Conservation (phyloP, 2,113 vertebrate species). For the Abramis brama region DNA sequence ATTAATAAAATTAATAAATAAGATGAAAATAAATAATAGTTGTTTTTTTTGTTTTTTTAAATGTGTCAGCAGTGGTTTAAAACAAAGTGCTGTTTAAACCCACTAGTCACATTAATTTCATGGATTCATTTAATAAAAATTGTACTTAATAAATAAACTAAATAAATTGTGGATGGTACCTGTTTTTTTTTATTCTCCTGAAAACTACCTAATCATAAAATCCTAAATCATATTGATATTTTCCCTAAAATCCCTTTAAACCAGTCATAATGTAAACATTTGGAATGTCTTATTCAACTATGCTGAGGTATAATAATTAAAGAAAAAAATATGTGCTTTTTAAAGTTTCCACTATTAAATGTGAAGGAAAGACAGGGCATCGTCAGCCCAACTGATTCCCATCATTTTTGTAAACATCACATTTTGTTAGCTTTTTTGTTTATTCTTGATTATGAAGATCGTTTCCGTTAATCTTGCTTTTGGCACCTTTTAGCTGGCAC, state of each 20-base stretch:
- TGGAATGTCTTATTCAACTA: background rate
- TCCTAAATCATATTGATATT: background rate
- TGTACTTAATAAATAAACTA: background rate
- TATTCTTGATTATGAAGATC: background rate
- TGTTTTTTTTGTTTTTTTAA: background rate
- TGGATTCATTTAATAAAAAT: background rate
- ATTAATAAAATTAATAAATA: no score
- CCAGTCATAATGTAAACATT: background rate
- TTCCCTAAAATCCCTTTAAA: background rate
- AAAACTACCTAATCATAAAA: background rate
- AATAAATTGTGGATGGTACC: background rate
- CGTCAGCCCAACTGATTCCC: background rate
- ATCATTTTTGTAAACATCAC: background rate
- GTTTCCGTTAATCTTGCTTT: conserved; percentile 27
- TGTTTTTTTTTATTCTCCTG: background rate
- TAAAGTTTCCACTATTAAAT: background rate
- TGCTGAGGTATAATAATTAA: background rate
- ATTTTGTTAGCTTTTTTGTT: background rate
- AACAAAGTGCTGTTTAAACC: background rate
- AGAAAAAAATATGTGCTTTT: background rate
- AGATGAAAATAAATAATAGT: background rate
- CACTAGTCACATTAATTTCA: background rate
- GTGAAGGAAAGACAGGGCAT: background rate
- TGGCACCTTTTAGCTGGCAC: conserved; percentile 25
- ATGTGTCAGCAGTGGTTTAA: background rate